Evolutionary conservation across 2,113 vertebrate genomes (phyloP), one percentile per base, ranked within the genome.

Genomic region (Tragulus kanchil): DNA sequence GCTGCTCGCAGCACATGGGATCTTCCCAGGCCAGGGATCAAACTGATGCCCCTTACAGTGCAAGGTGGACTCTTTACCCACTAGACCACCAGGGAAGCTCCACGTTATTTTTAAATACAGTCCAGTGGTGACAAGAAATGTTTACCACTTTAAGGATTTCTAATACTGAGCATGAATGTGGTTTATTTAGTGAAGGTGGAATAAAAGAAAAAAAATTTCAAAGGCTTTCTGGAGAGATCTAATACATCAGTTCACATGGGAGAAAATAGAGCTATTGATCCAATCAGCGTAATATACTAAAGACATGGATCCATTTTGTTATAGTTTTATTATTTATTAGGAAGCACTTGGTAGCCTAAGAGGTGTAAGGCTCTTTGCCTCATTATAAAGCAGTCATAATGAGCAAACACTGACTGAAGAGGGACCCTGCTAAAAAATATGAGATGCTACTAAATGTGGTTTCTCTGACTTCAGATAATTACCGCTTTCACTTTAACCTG

Each of bases 101-200:
- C 36, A 36, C 36, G 36, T 36, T 36, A 36, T 36, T 36, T 36
- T 36, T 36, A 36, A 96, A 78, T 89, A 83, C 16, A 94, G 58
- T 42, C 83, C 91, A 91, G 10, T 86, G 42, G 17, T 95, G 59
- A 95, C 31, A 85, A 77, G 31, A 83, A 92, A 64, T 79, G 16
- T 48, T 94, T 93, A 65, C 71, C 16, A 59, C 31, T 23, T 67
- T 77, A 94, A 94, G 85, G 16, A 69, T 82, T 95, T 94, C 88
- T 97, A 64, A 61, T 92, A 36, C 16, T 95, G 42, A 81, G 69
- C 77, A 23, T 89, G 16, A 61, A 5, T 90, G n/a, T 83, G 48
- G 67, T 77, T 91, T 90, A 92, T 94, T 96, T 88, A 92, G 50
- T 59, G n/a, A 93, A 89, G 94, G 42, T 64, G 4, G 45, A 94